Base-by-base conservation (phyloP, 2,113 vertebrate genomes). In the Semnornis frantzii region DNA sequence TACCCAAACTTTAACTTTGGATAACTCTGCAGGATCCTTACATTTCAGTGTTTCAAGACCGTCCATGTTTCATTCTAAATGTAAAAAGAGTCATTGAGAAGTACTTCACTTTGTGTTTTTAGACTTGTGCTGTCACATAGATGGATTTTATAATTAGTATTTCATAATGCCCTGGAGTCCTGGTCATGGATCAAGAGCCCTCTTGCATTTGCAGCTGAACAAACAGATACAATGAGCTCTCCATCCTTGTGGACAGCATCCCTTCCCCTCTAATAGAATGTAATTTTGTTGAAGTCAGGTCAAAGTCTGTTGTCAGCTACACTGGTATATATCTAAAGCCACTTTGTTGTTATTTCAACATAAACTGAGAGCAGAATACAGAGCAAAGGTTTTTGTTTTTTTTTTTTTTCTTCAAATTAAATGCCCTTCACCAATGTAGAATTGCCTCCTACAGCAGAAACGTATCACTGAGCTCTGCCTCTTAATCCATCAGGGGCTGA, bases 131-230 rank as follows among this genome's bases (percentile, higher is more conserved):
- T 87, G 42, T 93, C 54, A 86, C 50, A 64, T 48, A 90, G 87
- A 92, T 83, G 54, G 73, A 85, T 94, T 88, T 95, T 90, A 71
- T 64, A 88, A 88, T 85, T 65, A 81, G 23, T 25, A 48, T 84
- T 93, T 91, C 1, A 0, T 33, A 80, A 81, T 71, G 44, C 62
- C 57, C 27, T 18, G 44, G 37, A 93, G 33, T 33, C 20, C 25
- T 77, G 76, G 65, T 78, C 73, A 81, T 90, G 58, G 73, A 85
- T 90, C 73, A 88, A 68, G 69, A 92, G 60, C 28, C 25, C 23
- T 85, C 48, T 74, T 83, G 72, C 60, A 13, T 74, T 78, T 74
- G n/a, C 72, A 80, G 69, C 82, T 93, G 57, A 48, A 76, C 79
- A 82, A 60, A 66, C 21, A 68, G 57, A 58, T 42, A 87, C 59